Conservation (phyloP, 2,113 vertebrate genomes). For the Buteo buteo region DNA sequence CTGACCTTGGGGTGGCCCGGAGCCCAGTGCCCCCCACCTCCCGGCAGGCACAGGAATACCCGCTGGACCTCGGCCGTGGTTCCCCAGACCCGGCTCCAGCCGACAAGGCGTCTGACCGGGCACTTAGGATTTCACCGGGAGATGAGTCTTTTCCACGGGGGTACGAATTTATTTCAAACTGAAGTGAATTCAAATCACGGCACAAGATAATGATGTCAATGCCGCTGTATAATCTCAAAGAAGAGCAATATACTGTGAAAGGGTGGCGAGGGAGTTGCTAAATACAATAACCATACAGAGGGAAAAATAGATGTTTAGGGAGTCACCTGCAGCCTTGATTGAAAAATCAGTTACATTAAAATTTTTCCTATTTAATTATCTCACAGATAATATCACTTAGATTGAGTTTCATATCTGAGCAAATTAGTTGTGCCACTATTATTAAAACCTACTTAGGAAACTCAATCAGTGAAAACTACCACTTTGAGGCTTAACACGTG, state of each 20-base stretch:
- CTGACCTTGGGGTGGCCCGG: background rate
- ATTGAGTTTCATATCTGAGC: constrained; percentile 49
- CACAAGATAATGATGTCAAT: background rate
- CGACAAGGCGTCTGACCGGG: background rate
- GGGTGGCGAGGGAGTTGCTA: constrained; percentile 15
- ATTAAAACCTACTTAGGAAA: constrained; percentile 64
- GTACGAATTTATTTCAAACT: background rate
- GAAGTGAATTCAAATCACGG: background rate
- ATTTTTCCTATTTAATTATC: constrained; percentile 44
- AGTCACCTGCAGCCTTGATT: constrained; percentile 27
- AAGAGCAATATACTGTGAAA: background rate
- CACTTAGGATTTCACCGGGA: background rate
- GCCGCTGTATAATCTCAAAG: background rate
- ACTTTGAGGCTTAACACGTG: constrained; percentile 1
- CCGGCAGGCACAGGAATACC: accelerated
- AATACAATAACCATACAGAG: background rate
- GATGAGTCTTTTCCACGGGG: background rate
- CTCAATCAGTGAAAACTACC: constrained; percentile 18
- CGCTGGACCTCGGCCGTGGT: accelerated
- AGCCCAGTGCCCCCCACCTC: background rate
- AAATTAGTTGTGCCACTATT: constrained; percentile 53
- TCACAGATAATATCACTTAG: constrained; percentile 25
- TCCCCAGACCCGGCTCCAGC: background rate
- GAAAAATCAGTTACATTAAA: constrained; percentile 49
- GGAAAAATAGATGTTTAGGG: background rate